A percentile compares a stretch with the other conserved stretches of the same genome.
Evolutionary conservation across 1,140 invertebrate genomes (phyloP).

Genomic region (Harlomillsia oculata): DNA sequence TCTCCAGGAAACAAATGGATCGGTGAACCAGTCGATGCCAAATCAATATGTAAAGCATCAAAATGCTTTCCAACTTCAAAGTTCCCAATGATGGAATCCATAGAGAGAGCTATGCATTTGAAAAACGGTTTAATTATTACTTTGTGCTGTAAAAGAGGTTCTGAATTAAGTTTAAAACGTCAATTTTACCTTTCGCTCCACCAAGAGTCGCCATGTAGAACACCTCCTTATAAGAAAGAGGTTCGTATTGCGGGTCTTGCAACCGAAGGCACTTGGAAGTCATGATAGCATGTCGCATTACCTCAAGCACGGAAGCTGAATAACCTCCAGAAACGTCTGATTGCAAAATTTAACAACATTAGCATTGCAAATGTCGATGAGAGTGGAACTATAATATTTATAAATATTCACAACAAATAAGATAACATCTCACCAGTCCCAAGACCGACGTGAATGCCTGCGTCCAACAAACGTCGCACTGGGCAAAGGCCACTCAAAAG

Average conservation of each 20-base stretch:
- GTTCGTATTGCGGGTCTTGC: slow-evolving; percentile 41
- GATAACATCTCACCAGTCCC: slow-evolving; percentile 59
- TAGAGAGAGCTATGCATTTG: slow-evolving; percentile 53
- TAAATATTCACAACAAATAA: slow-evolving; percentile 39
- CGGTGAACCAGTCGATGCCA: slow-evolving; percentile 36
- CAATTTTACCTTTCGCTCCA: slow-evolving; percentile 55
- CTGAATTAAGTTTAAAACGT: not conserved
- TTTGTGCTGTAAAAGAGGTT: not conserved
- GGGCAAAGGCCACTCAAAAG: slow-evolving; percentile 76
- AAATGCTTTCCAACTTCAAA: slow-evolving; percentile 72
- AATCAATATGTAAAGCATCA: slow-evolving; percentile 61
- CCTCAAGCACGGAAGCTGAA: slow-evolving; percentile 52
- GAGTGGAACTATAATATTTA: slow-evolving; percentile 62
- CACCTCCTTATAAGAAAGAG: slow-evolving; percentile 62
- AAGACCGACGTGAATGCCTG: slow-evolving; percentile 64
- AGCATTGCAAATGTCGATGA: not conserved
- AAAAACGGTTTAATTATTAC: not conserved
- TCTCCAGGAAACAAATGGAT: slow-evolving; percentile 45
- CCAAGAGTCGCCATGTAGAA: slow-evolving; percentile 77
- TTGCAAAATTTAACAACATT: slow-evolving; percentile 2
- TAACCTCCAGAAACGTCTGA: slow-evolving; percentile 29
- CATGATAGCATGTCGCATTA: slow-evolving; percentile 59
- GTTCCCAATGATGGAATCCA: slow-evolving; percentile 65
- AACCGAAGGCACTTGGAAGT: slow-evolving; percentile 56
- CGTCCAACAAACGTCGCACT: slow-evolving; percentile 52